Percentiles rank a stretch among this genome's conserved stretches.
Evolutionary conservation across 1,140 invertebrate species (phyloP).

Genomic region (Scaptomyza montana): DNA sequence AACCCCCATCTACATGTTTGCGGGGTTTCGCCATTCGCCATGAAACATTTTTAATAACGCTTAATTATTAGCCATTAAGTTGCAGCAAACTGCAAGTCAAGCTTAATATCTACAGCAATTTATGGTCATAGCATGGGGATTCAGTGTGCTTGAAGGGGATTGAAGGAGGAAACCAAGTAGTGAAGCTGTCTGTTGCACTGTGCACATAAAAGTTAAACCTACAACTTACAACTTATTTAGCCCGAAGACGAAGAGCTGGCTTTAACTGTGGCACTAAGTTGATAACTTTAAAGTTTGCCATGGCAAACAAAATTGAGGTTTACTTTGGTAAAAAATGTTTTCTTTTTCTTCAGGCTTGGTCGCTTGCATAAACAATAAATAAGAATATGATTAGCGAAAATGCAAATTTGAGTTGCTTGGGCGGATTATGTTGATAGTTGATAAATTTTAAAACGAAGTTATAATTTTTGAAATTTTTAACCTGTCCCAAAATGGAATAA

Average conservation of each 20-base stretch:
- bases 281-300: constrained; percentile 10
- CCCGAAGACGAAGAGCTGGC: constrained; percentile 7
- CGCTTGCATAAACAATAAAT: background rate
- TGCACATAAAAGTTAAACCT: constrained; percentile 26
- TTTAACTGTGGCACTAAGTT: constrained; percentile 15
- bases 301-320: background rate
- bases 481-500: too few relatives aligned
- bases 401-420: background rate
- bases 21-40: constrained; percentile 2
- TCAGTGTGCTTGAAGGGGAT: background rate
- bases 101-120: constrained; percentile 40
- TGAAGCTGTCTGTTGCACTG: constrained; percentile 8
- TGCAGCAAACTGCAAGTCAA: constrained; percentile 53
- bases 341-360: background rate
- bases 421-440: background rate
- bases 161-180: background rate
- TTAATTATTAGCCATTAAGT: constrained; percentile 70
- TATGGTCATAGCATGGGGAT: constrained; percentile 17
- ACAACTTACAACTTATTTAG: constrained; percentile 28
- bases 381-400: background rate
- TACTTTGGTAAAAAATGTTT: background rate
- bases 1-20: too few relatives aligned
- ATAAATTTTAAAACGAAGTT: too few relatives aligned
- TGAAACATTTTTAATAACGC: constrained; percentile 58
- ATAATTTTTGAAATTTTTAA: too few relatives aligned